Conservation (phyloP, 1,140 invertebrate genomes). For the Brachionus rotundiformis region DNA sequence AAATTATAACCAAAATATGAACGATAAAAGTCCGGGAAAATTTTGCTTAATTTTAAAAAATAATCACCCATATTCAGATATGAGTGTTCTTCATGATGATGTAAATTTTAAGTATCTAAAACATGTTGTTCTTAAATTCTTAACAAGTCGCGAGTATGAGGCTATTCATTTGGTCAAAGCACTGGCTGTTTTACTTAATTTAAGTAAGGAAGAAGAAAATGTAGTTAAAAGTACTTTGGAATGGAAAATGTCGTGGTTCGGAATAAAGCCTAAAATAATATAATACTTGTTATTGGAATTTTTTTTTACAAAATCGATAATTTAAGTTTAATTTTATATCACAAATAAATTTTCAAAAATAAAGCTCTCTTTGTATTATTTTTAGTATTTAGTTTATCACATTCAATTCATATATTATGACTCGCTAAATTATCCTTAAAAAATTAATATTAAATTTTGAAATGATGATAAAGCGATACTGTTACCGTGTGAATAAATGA, state of each 20-base stretch:
- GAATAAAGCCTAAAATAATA: slow-evolving; percentile 67
- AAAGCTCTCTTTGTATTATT: too few species aligned
- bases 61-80: slow-evolving; percentile 44
- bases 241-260: slow-evolving; percentile 85
- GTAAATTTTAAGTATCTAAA: slow-evolving; percentile 85
- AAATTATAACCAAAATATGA: not conserved
- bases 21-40: not conserved
- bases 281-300: not conserved
- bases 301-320: not conserved
- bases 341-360: slow-evolving; percentile 4
- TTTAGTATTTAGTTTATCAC: too few species aligned
- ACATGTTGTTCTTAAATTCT: slow-evolving; percentile 86
- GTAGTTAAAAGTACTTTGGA: slow-evolving; percentile 81
- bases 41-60: slow-evolving; percentile 23
- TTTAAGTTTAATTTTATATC: not conserved
- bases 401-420: too few species aligned
- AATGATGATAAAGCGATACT: too few species aligned
- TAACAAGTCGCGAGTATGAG: slow-evolving; percentile 80
- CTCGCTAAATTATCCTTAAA: too few species aligned
- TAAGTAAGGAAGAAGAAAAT: slow-evolving; percentile 81
- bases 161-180: slow-evolving; percentile 84
- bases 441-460: too few species aligned
- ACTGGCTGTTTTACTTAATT: slow-evolving; percentile 78
- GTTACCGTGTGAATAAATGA: too few species aligned
- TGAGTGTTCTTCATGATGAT: slow-evolving; percentile 62